These are phyloP conservation scores for Squalus acanthias DNA, from an alignment of 2,797 vertebrate genomes.

Conservation along the genomic window DNA sequence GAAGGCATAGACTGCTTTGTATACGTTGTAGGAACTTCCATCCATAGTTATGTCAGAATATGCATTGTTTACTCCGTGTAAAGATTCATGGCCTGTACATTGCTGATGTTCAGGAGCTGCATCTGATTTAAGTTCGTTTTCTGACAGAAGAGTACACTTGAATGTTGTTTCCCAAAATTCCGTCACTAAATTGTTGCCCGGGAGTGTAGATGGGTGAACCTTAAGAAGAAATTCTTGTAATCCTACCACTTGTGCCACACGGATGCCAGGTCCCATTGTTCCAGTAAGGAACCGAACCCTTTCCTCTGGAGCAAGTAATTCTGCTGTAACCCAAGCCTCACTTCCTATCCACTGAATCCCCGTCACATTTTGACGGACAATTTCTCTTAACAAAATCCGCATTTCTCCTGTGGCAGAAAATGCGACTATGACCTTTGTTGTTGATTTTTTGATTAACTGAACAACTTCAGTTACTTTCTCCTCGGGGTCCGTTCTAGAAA, in stretches of 20 bases:
- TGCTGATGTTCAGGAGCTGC: neutral
- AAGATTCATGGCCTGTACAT: neutral
- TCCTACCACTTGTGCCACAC: neutral
- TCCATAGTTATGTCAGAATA: neutral
- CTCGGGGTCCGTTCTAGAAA: neutral
- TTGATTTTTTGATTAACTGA: constrained; percentile 36
- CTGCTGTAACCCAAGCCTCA: neutral
- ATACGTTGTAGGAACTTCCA: neutral
- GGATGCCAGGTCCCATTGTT: neutral
- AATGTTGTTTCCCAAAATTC: constrained; percentile 36
- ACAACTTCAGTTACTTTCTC: neutral
- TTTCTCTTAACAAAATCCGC: neutral
- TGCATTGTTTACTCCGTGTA: neutral
- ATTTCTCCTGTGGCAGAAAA: constrained; percentile 33
- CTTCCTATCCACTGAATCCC: constrained; percentile 26
- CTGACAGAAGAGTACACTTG: neutral
- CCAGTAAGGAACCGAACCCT: neutral
- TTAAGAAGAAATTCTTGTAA: constrained; percentile 1
- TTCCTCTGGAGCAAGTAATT: neutral
- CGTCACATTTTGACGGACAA: constrained; percentile 6
- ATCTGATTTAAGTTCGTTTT: neutral
- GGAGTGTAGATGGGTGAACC: neutral
- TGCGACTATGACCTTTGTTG: constrained; percentile 41
- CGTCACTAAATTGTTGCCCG: neutral
- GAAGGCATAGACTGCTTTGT: constrained; percentile 13